These are phyloP conservation scores for Oophaga sylvatica DNA, from an alignment of 2,797 vertebrate species.

Conservation along the genomic window DNA sequence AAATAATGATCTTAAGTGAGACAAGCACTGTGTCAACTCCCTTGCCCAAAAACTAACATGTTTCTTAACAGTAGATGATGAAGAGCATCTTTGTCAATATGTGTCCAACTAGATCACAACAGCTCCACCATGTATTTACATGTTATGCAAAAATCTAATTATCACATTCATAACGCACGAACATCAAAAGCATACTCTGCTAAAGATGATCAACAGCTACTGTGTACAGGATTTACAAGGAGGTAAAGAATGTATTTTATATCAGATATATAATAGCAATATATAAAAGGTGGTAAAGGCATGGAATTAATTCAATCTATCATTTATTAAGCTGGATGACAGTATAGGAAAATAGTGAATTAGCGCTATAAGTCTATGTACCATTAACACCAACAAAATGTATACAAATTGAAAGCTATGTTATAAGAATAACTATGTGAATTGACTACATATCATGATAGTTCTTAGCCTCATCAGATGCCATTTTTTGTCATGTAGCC, in stretches of 20 bases:
- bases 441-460: background rate
- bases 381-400: background rate
- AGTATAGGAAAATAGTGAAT: background rate
- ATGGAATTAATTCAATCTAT: background rate
- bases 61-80: background rate
- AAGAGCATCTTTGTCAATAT: slow-evolving; percentile 8
- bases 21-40: background rate
- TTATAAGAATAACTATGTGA: background rate
- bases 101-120: slow-evolving; percentile 10
- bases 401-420: background rate
- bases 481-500: background rate
- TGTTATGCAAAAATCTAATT: slow-evolving; percentile 27
- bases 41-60: background rate
- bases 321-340: background rate
- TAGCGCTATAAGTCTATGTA: background rate
- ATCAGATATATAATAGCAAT: background rate
- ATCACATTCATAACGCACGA: background rate
- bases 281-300: background rate
- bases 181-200: background rate
- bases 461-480: background rate
- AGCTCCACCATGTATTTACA: slow-evolving; percentile 21
- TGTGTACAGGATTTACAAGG: background rate
- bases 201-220: background rate
- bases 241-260: background rate
- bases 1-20: background rate